Evolutionary conservation across 2,797 vertebrate genomes (phyloP).

Genomic region (Apogon hyalosoma): DNA sequence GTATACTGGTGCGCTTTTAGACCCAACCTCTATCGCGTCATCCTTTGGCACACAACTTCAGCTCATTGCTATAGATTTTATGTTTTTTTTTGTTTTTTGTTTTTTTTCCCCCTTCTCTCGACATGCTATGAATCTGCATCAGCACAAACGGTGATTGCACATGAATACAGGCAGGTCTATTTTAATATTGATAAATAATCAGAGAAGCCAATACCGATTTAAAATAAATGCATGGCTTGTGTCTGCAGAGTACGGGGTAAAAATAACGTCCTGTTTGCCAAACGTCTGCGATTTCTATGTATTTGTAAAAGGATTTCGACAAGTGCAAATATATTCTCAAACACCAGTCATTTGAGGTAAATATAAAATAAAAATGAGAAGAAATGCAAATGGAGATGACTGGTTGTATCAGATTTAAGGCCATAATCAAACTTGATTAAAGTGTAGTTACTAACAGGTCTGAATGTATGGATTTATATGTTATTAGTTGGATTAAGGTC

Average conservation of each 20-base stretch:
- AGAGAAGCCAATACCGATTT: neutral
- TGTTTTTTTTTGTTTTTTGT: neutral
- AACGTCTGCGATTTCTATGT: constrained; percentile 17
- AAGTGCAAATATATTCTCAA: constrained; percentile 3
- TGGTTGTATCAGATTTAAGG: neutral
- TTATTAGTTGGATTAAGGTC: constrained; percentile 33
- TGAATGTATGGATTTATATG: constrained; percentile 4
- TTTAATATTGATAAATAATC: neutral
- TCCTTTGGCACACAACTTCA: constrained; percentile 67
- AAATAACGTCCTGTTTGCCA: constrained; percentile 37
- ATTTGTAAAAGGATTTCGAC: constrained; percentile 8
- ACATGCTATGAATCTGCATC: neutral
- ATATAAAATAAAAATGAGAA: neutral
- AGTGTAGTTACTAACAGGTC: constrained; percentile 7
- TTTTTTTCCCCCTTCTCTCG: neutral
- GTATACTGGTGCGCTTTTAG: constrained; percentile 70
- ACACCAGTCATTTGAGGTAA: neutral
- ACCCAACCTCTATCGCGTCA: constrained; percentile 74
- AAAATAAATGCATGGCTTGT: neutral
- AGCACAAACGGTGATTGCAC: neutral
- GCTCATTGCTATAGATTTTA: constrained; percentile 32
- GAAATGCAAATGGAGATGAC: neutral
- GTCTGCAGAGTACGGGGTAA: too few species aligned
- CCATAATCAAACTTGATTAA: too few species aligned
- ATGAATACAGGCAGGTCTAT: neutral